Evolutionary conservation across 2,888 invertebrate species (phyloP), one percentile per base, ranked within the genome.

Genomic region (Pantelozetes paolii): DNA sequence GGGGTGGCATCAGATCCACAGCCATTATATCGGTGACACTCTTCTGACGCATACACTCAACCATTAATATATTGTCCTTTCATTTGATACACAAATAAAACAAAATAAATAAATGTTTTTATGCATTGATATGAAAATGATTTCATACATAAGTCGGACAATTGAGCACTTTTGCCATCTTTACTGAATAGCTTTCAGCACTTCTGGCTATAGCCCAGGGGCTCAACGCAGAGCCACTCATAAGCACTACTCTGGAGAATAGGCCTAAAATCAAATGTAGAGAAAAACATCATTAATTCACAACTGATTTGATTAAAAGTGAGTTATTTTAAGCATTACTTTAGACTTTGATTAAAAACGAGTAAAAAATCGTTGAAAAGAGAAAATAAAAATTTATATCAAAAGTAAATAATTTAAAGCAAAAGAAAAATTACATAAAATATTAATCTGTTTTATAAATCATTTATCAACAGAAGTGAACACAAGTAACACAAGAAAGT

Each of bases 211-310:
- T 84, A 50, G 91, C 89, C 85, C 89, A 89, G 9, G 90, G 89
- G 80, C 89, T 88, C 70, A 91, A 83, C 20, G 90, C 89, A 0
- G 90, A 89, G 1, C 91, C 91, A 79, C 90, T 90, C 80, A 81
- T 79, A 5, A 79, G 78, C 57, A 77, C 73, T 40, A 89, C 89
- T 62, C 90, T 86, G 54, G 88, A 87, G 80, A 90, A 88, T 73
- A 91, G 83, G 77, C 89, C 91, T 90, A 82, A 30, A 59, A 57
- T 57, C 3, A 57, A 57, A 2, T 9, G 11, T 30, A 6, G n/a
- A 30, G 2, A 28, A 57, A 28, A 28, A 28, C n/a, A 15, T 30
- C 15, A 30, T 59, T 23, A 32, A 59, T n/a, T 59, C 1, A 59
- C 8, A 30, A 59, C 11, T 59, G 15, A 57, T n/a, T 48, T 48